Evolutionary conservation across 2,888 invertebrate genomes (phyloP).

Genomic region (Marronus borbonicus): DNA sequence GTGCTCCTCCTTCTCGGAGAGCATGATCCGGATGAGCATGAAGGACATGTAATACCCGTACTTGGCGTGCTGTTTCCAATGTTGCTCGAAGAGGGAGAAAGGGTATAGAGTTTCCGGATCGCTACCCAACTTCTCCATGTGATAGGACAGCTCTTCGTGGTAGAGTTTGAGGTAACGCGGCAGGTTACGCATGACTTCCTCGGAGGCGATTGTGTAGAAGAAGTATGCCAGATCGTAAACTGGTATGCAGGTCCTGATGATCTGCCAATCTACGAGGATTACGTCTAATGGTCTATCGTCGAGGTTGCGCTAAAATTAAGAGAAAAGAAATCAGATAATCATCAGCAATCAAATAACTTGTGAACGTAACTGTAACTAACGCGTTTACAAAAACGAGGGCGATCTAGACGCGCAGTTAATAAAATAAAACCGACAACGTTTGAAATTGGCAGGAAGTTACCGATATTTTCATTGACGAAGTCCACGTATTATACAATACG

Average conservation of each 20-base stretch:
- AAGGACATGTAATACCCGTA: slow-evolving; percentile 58
- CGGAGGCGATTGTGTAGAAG: slow-evolving; percentile 59
- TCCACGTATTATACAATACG: too few relatives aligned
- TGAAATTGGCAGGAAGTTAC: too few relatives aligned
- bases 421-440: too few relatives aligned
- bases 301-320: slow-evolving; percentile 28
- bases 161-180: slow-evolving; percentile 61
- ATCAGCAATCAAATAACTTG: too few relatives aligned
- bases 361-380: too few relatives aligned
- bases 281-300: slow-evolving; percentile 10
- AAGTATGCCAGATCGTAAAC: slow-evolving; percentile 63
- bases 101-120: slow-evolving; percentile 61
- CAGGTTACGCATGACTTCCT: slow-evolving; percentile 58
- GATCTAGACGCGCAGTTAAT: too few relatives aligned
- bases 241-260: slow-evolving; percentile 54
- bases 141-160: slow-evolving; percentile 58
- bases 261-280: slow-evolving; percentile 51
- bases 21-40: slow-evolving; percentile 58
- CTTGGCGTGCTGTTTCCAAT: slow-evolving; percentile 59
- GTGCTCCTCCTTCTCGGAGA: slow-evolving; percentile 54
- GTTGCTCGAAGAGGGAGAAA: slow-evolving; percentile 56
- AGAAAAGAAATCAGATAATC: slow-evolving; percentile 10
- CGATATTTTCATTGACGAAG: too few relatives aligned
- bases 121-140: slow-evolving; percentile 58
- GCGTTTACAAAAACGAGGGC: too few relatives aligned